Percentiles rank a stretch among this genome's conserved stretches.
phyloP scores from a whole-genome alignment of 2,888 invertebrate genomes.

The Eulithis testata region DNA sequence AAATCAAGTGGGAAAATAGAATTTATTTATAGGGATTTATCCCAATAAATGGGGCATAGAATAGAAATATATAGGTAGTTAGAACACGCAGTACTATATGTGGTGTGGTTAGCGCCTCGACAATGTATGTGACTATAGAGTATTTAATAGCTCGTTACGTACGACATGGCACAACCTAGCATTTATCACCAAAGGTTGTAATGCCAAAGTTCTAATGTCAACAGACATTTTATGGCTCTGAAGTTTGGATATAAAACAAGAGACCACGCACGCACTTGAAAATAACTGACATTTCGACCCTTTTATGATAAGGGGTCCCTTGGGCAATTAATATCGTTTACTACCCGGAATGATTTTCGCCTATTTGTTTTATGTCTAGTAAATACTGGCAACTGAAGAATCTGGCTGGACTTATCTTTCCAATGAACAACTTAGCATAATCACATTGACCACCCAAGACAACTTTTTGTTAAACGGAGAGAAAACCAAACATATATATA shows the following conservation, averaged over 20 bases:
- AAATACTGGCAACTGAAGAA: too few relatives aligned
- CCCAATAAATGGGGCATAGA: too few relatives aligned
- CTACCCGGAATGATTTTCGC: neutral
- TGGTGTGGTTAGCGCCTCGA: too few relatives aligned
- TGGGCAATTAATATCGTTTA: conserved; percentile 2
- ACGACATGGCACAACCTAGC: neutral
- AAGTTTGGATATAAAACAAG: conserved; percentile 10
- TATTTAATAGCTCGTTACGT: neutral
- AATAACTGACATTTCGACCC: conserved; percentile 14
- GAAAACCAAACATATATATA: too few relatives aligned
- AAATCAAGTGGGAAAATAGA: too few relatives aligned
- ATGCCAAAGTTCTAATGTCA: conserved; percentile 13
- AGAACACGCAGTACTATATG: too few relatives aligned
- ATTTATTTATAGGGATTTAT: too few relatives aligned
- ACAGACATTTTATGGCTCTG: conserved; percentile 7
- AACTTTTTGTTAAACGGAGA: too few relatives aligned
- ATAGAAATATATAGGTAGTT: too few relatives aligned
- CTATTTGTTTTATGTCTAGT: neutral
- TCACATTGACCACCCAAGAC: too few relatives aligned
- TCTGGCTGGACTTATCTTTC: too few relatives aligned
- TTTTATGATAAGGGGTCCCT: conserved; percentile 13
- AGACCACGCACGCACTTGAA: conserved; percentile 3
- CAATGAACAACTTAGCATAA: too few relatives aligned
- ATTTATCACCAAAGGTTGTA: neutral
- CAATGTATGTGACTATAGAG: neutral